Percentiles rank a stretch among this genome's conserved stretches.
These are phyloP conservation scores for Gobio occitaniae DNA, from an alignment of 2,797 vertebrate genomes.

Conservation along the genomic window DNA sequence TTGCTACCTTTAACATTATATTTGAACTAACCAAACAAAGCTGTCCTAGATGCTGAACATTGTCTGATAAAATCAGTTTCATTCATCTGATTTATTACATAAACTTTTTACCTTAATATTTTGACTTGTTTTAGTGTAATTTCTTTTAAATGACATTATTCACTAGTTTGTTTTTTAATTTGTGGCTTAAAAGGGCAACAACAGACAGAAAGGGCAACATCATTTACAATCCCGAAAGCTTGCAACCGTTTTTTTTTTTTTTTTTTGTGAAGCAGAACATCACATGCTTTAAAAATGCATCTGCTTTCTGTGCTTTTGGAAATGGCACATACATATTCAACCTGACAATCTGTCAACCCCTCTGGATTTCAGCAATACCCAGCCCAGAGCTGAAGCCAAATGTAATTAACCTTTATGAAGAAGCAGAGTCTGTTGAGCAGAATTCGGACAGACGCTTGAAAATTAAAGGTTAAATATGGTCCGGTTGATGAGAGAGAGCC, in stretches of 20 bases:
- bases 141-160: neutral
- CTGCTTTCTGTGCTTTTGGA: slow-evolving; percentile 33
- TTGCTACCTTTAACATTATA: neutral
- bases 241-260: neutral
- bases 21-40: neutral
- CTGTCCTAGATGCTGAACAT: no score
- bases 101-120: neutral
- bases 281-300: slow-evolving; percentile 23
- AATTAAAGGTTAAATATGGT: slow-evolving; percentile 54
- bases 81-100: neutral
- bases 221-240: neutral
- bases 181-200: neutral
- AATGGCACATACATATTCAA: slow-evolving; percentile 55
- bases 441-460: slow-evolving; percentile 46
- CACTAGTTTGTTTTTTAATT: neutral
- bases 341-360: slow-evolving; percentile 49
- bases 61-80: no score
- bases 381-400: slow-evolving; percentile 59
- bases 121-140: neutral
- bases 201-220: slow-evolving; percentile 11
- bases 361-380: slow-evolving; percentile 40
- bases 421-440: slow-evolving; percentile 54
- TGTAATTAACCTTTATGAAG: slow-evolving; percentile 65
- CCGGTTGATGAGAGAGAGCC: slow-evolving; percentile 37
- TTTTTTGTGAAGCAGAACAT: slow-evolving; percentile 19